Evolutionary conservation across 2,113 vertebrate genomes (phyloP), one percentile per base, ranked within the genome.

Genomic region (Mustela lutreola): DNA sequence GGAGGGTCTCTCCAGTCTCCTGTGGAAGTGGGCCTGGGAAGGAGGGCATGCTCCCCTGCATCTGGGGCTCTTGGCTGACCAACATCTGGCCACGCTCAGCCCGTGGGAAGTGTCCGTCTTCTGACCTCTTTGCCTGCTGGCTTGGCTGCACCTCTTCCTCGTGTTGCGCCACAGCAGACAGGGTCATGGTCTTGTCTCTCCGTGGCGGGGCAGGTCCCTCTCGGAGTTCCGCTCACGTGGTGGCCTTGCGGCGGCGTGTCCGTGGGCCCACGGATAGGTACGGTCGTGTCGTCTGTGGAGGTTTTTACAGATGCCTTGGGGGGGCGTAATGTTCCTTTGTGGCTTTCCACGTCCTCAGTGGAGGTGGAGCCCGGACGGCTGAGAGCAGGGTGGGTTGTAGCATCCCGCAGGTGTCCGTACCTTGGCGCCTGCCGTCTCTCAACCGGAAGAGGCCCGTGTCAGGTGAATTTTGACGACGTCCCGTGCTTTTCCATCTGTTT

Each of bases 241-340:
- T 70, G 28, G 22, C 56, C 42, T 33, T 39, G 48, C 19, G 2
- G 0, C 65, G 21, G n/a, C n/a, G 12, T 11, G n/a, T 10, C 33
- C 36, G 33, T 31, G 58, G 82, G 39, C 31, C 45, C 4, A 0
- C 4, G n/a, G 11, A 33, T 12, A 26, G 36, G n/a, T 26, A 6
- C 3, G 3, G 11, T 5, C 9, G 11, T 16, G 21, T 0, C 1
- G 39, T 12, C 7, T 24, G 2, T 31, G 1, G 3, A 15, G 19
- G 18, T 24, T 19, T 12, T 5, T 18, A 45, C 19, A 1, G 50
- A 4, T 21, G 26, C 14, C 9, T 19, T 1, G 2, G 9, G 15
- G 15, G 48, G 58, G 79, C 21, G 65, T 0, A 2, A 10, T 10
- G 42, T 63, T 53, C 21, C 70, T 33, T 4, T 4, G n/a, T 6